Base-by-base conservation (phyloP, 2,888 invertebrate species). In the Phoenoteleia sp. region DNA sequence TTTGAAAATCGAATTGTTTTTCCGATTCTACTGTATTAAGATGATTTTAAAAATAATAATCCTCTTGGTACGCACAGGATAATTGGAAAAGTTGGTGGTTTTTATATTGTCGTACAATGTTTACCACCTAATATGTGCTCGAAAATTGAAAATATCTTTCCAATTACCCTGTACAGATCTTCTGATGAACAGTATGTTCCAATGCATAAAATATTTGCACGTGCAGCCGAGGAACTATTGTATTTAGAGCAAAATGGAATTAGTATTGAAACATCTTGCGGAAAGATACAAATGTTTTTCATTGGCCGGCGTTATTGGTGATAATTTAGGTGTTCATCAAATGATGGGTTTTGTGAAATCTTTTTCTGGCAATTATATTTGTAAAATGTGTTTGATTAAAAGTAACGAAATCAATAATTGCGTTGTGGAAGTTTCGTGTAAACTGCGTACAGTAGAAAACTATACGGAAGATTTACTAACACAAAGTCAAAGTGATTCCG, bases 331-430 rank as follows among this genome's bases (percentile, higher is more conserved):
- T 13, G 15, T 80, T 19, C 58, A 72, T 60, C 33, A 60, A 25
- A 64, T 75, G n/a, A 27, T 75, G 17, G 85, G 81, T 56, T 81
- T 77, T 33, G 21, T 62, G 3, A 42, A 33, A 80, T 62, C 77
- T 69, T 85, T 85, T 58, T 56, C 49, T 19, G 67, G 67, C 0
- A 84, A 84, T 54, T 83, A 42, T 39, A 71, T 67, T 9, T 88
- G 88, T 69, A 60, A 85, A 80, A 56, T 84, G 19, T 86, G 86
- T 60, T 80, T 80, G 29, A 29, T 67, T n/a, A 66, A 9, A 25
- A 58, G 27, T 7, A 6, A 76, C 25, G 36, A 45, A 2, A 58
- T 76, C 0, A 47, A 67, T 36, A 27, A 9, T 19, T 39, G 33
- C 33, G 64, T 45, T 25, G 27, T 39, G 0, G 79, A 69, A 52